Conservation (phyloP, 2,888 invertebrate genomes). For the Ormyrus nitidulus region DNA sequence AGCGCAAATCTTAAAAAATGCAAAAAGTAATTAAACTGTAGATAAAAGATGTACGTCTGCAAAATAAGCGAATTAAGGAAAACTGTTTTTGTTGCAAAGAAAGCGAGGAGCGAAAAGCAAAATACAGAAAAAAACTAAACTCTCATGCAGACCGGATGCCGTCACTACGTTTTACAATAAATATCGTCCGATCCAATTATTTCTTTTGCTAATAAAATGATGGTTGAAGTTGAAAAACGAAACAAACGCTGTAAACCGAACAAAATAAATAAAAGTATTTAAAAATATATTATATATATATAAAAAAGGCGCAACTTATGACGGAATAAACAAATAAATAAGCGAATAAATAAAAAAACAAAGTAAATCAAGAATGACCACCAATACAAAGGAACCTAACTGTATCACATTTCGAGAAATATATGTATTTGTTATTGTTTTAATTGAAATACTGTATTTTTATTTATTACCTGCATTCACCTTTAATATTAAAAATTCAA, state of each 20-base stretch:
- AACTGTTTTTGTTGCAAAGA: constrained; percentile 52
- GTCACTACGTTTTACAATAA: constrained; percentile 53
- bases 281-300: constrained; percentile 21
- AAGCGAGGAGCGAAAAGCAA: constrained; percentile 28
- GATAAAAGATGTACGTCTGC: constrained; percentile 45
- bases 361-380: constrained; percentile 66
- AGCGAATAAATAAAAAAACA: constrained; percentile 60
- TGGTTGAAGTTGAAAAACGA: constrained; percentile 17
- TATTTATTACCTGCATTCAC: constrained; percentile 21
- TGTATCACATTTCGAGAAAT: constrained; percentile 75
- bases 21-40: constrained; percentile 51
- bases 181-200: constrained; percentile 60
- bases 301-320: constrained; percentile 40
- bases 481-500: not conserved
- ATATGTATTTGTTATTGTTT: constrained; percentile 76
- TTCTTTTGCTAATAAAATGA: constrained; percentile 33
- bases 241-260: constrained; percentile 16
- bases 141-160: constrained; percentile 52
- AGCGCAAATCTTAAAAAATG: constrained; percentile 51
- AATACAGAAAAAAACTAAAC: constrained; percentile 53
- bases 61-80: constrained; percentile 35
- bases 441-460: constrained; percentile 68
- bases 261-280: constrained; percentile 31
- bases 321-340: constrained; percentile 56
- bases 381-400: constrained; percentile 69